Base-by-base conservation (phyloP, 1,140 invertebrate species). In the Platyura marginata region DNA sequence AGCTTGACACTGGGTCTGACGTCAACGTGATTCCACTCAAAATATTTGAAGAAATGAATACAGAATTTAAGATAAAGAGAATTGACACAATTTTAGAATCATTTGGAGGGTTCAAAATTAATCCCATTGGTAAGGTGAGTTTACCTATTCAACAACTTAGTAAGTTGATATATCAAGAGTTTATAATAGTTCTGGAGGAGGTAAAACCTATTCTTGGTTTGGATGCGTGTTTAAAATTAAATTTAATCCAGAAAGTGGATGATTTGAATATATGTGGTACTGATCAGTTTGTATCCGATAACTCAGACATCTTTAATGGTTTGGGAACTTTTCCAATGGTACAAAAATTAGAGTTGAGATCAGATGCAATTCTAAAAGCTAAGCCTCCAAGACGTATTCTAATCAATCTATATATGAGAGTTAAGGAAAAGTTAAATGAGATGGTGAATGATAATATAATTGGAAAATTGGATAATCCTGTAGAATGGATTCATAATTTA, bases 401-500 rank as follows among this genome's bases (percentile, higher is more conserved):
- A 43, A 37, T 47, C 35, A 43, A 47, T 15, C 35, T 57, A n/a
- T 39, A 42, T n/a, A 45, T 46, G 13, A 44, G 44, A 42, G 35
- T 57, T 21, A 55, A 51, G 44, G 21, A 32, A 15, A 46, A 42
- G 23, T 47, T 59, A 18, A 41, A 55, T 41, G 42, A 51, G 16
- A 18, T 60, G 25, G 44, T 32, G n/a, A 36, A 41, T 13, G 21
- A 41, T n/a, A 48, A 44, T 6, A 46, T 61, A 33, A 51, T 64
- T 15, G 22, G 46, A 34, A 47, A 51, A 49, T 50, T 57, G 32
- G 49, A 54, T 43, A 44, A 49, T 33, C 47, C 48, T 20, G 50
- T 47, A 10, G 49, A 53, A 34, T 70, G 65, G 64, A 51, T 55
- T 6, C 50, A 56, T 23, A 57, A 57, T 22, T 47, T 62, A 33